These are phyloP conservation scores for Euzophera pinguis DNA, from an alignment of 2,888 invertebrate genomes.

Conservation along the genomic window DNA sequence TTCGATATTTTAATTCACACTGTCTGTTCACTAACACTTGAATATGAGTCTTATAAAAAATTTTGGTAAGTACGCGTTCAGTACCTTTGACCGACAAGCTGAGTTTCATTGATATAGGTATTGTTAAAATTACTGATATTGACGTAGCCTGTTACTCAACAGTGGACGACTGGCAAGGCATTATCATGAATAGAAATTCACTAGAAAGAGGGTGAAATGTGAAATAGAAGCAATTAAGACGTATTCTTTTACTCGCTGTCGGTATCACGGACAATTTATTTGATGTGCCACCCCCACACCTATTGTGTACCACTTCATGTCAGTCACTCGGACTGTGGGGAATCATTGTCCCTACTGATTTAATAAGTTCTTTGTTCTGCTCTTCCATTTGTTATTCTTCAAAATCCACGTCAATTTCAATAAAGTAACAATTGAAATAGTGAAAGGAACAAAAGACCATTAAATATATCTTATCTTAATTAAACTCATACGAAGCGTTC, in stretches of 20 bases:
- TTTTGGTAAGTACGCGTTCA: too few species aligned
- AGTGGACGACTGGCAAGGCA: neutral
- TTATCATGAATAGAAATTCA: slow-evolving; percentile 1
- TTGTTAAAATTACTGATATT: too few species aligned
- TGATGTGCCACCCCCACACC: slow-evolving; percentile 55
- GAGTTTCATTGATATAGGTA: too few species aligned
- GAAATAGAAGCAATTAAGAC: slow-evolving; percentile 52
- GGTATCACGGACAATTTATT: slow-evolving; percentile 51
- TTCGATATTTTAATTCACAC: too few species aligned
- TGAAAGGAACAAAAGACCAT: neutral
- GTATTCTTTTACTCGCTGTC: slow-evolving; percentile 48
- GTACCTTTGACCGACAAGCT: too few species aligned
- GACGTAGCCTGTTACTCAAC: too few species aligned
- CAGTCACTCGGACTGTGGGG: slow-evolving; percentile 59
- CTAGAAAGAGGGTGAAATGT: slow-evolving; percentile 35
- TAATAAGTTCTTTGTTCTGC: slow-evolving; percentile 50
- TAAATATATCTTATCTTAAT: slow-evolving; percentile 52
- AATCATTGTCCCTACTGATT: slow-evolving; percentile 51
- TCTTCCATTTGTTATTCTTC: slow-evolving; percentile 21
- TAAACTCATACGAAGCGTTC: slow-evolving; percentile 48
- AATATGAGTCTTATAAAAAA: too few species aligned
- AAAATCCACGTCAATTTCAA: slow-evolving; percentile 7
- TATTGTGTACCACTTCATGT: slow-evolving; percentile 63
- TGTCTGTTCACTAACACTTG: too few species aligned
- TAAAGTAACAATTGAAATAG: slow-evolving; percentile 13